Evolutionary conservation across 1,140 invertebrate species (phyloP).

Genomic region (Drosophila azteca): DNA sequence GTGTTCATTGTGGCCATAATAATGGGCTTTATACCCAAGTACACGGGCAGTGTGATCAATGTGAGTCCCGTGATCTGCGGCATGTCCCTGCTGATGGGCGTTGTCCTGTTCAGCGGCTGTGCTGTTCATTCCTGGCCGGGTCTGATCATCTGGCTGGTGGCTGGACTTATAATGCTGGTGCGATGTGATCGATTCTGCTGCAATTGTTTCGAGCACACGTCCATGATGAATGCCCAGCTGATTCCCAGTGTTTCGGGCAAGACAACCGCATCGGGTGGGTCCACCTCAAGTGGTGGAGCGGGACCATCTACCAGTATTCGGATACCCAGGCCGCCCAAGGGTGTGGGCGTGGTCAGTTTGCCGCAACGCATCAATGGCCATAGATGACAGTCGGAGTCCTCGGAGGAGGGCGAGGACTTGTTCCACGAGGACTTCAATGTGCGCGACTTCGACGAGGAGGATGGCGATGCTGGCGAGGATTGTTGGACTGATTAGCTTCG

Average conservation of each 20-base stretch:
- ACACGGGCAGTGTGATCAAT: slow-evolving; percentile 69
- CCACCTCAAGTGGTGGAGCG: slow-evolving; percentile 2
- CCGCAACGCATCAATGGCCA: slow-evolving; percentile 66
- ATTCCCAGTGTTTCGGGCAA: slow-evolving; percentile 78
- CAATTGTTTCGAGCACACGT: slow-evolving; percentile 75
- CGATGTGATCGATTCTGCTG: slow-evolving; percentile 82
- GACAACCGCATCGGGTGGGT: slow-evolving; percentile 21
- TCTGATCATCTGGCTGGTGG: slow-evolving; percentile 71
- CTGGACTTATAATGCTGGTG: slow-evolving; percentile 64
- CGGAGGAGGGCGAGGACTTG: slow-evolving; percentile 78
- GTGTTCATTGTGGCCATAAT: slow-evolving; percentile 70
- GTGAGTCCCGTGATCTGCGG: slow-evolving; percentile 73
- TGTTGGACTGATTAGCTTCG: slow-evolving; percentile 76
- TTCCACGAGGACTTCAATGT: slow-evolving; percentile 82
- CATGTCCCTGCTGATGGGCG: slow-evolving; percentile 59
- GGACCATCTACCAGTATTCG: slow-evolving; percentile 71
- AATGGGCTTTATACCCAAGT: slow-evolving; percentile 79
- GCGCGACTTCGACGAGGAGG: slow-evolving; percentile 68
- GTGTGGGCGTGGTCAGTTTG: slow-evolving; percentile 60
- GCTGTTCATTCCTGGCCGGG: slow-evolving; percentile 73
- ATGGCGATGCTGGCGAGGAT: slow-evolving; percentile 63
- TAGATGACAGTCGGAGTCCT: slow-evolving; percentile 83
- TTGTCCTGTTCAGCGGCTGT: slow-evolving; percentile 66
- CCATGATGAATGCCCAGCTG: slow-evolving; percentile 67
- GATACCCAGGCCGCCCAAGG: slow-evolving; percentile 77